Base-by-base conservation (phyloP, 2,888 invertebrate genomes). In the Apodemia mormo region DNA sequence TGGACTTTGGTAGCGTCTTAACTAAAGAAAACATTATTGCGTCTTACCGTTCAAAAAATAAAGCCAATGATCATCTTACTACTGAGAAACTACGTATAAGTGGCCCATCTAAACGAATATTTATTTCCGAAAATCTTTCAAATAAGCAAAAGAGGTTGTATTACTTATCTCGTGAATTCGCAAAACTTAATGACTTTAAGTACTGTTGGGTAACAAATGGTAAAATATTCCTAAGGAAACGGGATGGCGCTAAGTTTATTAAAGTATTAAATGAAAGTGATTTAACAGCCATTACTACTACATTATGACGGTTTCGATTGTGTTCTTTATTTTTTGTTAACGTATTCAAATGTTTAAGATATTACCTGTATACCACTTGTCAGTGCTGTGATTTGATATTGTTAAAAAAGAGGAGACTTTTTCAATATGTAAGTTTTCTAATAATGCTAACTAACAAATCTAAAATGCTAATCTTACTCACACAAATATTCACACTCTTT, bases 141-240 rank as follows among this genome's bases (percentile, higher is more conserved):
- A 52, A 29, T 29, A 68, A 68, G 45, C 12, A 43, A 43, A 68
- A 40, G 7, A 58, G 45, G 45, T 22, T 68, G 30, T 68, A 40
- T 61, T 68, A 61, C 22, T 33, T 67, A 37, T 67, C n/a, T 33
- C 30, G 68, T 29, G 56, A 67, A 22, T 67, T 67, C 22, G 40
- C 67, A 2, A 54, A 22, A 58, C 37, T 10, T 7, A 14, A 68
- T 40, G 45, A 43, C 14, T 68, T 40, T 49, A 68, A 61, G 45
- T 68, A 45, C 54, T 68, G 61, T 45, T 68, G 68, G 68, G 43
- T 43, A 22, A 43, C 68, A 58, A n/a, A 54, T 12, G 61, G 61
- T 45, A 68, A 61, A 61, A 61, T 68, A 61, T 61, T 29, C 7
- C 30, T 68, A 7, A 58, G 61, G 4, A 68, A 49, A 54, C 14